Base-by-base conservation (phyloP, 2,888 invertebrate species). In the Drosophila dives region DNA sequence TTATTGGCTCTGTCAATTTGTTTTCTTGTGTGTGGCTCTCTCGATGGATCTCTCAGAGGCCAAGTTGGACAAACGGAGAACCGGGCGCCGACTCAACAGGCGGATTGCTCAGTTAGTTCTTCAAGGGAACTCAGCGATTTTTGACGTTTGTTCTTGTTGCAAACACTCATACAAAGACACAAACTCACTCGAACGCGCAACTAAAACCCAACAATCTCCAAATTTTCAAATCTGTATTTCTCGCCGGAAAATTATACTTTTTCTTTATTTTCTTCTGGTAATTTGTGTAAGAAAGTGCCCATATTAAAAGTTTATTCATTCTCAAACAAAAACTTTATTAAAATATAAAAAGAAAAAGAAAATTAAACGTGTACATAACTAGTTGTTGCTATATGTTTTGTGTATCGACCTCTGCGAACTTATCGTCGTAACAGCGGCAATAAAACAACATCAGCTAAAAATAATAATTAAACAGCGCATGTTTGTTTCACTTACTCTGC, bases 381-480 rank as follows among this genome's bases (percentile, higher is more conserved):
- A 71, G 56, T 67, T 54, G 48, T 49, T 71, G 40, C 40, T 63
- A 50, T 33, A 56, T 64, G 26, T 72, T 73, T 76, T 66, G 54
- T 75, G 69, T 63, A 61, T 53, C 82, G 90, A 84, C 84, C 90
- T 84, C 81, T 89, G 82, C 69, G 79, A 81, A 87, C 87, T 73
- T 86, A 81, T 74, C 84, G 81, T 89, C 89, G 86, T 83, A 88
- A 83, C 74, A 56, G 63, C 60, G 58, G 62, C 64, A 64, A 50
- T 55, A 65, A 56, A 62, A 34, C 63, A 77, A 65, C 79, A 73
- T 64, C 65, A 58, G 80, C 86, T 85, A 86, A 86, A 86, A 75
- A 89, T 86, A 77, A 89, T 86, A 83, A 89, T 89, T 89, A 83
- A 83, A 83, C 72, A 86, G 84, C 84, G 78, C 84, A 86, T 84